Evolutionary conservation across 1,140 invertebrate species (phyloP), one percentile per base, ranked within the genome.

Genomic region (Druon quercuslanigerum): DNA sequence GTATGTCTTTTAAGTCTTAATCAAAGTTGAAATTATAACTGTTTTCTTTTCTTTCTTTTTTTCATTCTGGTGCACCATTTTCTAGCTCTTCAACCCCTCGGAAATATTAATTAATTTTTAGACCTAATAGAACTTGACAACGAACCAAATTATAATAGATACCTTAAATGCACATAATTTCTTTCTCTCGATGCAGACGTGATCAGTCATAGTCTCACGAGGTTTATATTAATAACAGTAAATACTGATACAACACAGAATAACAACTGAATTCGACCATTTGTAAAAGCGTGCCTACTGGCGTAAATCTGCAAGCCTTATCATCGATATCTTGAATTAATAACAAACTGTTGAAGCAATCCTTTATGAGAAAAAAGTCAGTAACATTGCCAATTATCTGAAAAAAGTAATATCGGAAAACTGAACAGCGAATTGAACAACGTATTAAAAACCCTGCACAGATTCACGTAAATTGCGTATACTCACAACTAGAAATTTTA

Each of bases 261-360:
- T 66, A 66, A 9, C 20, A 20, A 40, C 20, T 57, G 13, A 40
- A 46, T 40, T 66, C 14, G 25, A 16, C 60, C 33, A 16, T 66
- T 66, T 40, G 33, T 25, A 66, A 14, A 66, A 33, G 60, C 40
- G 60, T 40, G 60, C 13, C 60, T 40, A 66, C 16, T 40, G 60
- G 40, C 33, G n/a, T 66, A 20, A 66, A 66, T 66, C 25, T 33
- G 25, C n/a, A 66, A 66, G 60, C 60, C 60, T 66, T 66, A 66
- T 66, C 20, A 66, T 66, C 60, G 60, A 66, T 40, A 66, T 13
- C 40, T 66, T 66, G 14, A 66, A 40, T 66, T 40, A 54, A 54
- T 54, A 54, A 46, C 25, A 46, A 9, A 46, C 40, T 46, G 40
- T 46, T 66, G 1, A 16, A 33, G 16, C 33, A 66, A n/a, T 16